Percentiles rank a stretch among this genome's conserved stretches.
Evolutionary conservation across 2,797 vertebrate genomes (phyloP).

Genomic region (Novumbra hubbsi): DNA sequence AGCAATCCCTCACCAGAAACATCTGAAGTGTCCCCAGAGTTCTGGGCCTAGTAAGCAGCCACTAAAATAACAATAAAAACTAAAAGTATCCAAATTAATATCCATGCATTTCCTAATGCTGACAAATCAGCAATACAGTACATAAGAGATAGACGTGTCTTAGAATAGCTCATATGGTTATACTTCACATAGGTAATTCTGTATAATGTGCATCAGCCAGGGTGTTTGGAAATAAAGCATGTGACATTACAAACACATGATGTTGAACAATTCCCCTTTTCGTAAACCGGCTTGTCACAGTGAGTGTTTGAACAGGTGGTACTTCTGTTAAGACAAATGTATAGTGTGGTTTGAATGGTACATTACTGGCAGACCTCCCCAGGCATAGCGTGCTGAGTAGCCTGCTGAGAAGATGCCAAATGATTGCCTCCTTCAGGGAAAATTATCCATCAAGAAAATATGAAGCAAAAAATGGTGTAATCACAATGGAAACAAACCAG

Average conservation of each 20-base stretch:
- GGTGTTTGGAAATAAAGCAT: slow-evolving; percentile 36
- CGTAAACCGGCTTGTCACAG: slow-evolving; percentile 10
- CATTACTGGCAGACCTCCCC: slow-evolving; percentile 53
- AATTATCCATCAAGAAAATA: slow-evolving; percentile 63
- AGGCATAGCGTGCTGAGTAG: slow-evolving; percentile 62
- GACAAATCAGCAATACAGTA: slow-evolving; percentile 16
- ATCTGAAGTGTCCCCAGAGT: neutral
- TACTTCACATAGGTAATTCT: slow-evolving; percentile 35
- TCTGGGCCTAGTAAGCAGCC: neutral
- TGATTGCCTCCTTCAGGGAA: slow-evolving; percentile 64
- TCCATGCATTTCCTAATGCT: neutral
- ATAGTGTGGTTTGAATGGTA: slow-evolving; percentile 47
- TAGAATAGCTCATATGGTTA: slow-evolving; percentile 30
- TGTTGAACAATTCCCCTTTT: slow-evolving; percentile 47
- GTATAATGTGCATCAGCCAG: slow-evolving; percentile 44
- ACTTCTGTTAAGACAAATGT: neutral
- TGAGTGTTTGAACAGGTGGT: slow-evolving; percentile 19
- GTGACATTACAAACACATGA: slow-evolving; percentile 32
- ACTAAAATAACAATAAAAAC: neutral
- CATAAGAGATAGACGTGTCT: neutral
- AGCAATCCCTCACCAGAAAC: neutral
- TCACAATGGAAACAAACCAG: neutral
- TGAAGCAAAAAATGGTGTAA: neutral
- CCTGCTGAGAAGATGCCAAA: slow-evolving; percentile 66
- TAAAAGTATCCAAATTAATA: neutral